Conservation (phyloP, 2,888 invertebrate genomes). For the Aradus depressus region DNA sequence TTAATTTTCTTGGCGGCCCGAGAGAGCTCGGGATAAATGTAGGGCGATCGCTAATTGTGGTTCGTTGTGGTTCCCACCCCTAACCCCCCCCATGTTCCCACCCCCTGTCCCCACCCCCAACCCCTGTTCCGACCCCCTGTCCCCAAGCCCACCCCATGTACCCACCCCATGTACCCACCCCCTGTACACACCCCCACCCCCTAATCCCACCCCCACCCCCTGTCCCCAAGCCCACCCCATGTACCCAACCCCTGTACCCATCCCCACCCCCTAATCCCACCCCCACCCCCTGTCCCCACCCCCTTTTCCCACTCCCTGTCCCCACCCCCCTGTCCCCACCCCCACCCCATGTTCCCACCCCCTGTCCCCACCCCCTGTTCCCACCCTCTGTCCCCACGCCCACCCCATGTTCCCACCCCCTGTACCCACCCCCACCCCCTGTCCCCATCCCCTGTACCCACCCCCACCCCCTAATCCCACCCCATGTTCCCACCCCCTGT, state of each 20-base stretch:
- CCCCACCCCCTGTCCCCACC: conserved; percentile 6
- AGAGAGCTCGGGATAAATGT: too few species aligned
- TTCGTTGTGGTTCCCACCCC: too few species aligned
- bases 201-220: too few species aligned
- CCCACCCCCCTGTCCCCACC: background rate
- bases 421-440: background rate
- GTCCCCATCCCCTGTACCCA: background rate
- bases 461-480: background rate
- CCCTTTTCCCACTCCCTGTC: conserved; percentile 7
- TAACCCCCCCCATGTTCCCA: too few species aligned
- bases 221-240: too few species aligned
- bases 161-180: too few species aligned
- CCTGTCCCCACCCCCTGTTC: conserved; percentile 2
- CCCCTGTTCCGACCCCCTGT: too few species aligned
- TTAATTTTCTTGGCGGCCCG: too few species aligned
- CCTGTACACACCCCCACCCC: too few species aligned
- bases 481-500: conserved; percentile 4
- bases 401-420: background rate
- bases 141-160: too few species aligned
- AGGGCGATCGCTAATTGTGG: too few species aligned
- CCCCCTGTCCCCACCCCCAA: too few species aligned
- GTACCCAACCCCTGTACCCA: background rate
- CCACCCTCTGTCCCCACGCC: background rate
- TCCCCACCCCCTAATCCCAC: conserved; percentile 1
- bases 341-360: background rate